Percentiles rank a stretch among this genome's conserved stretches.
Evolutionary conservation across 2,113 vertebrate genomes (phyloP).

Genomic region (Mirza zaza): DNA sequence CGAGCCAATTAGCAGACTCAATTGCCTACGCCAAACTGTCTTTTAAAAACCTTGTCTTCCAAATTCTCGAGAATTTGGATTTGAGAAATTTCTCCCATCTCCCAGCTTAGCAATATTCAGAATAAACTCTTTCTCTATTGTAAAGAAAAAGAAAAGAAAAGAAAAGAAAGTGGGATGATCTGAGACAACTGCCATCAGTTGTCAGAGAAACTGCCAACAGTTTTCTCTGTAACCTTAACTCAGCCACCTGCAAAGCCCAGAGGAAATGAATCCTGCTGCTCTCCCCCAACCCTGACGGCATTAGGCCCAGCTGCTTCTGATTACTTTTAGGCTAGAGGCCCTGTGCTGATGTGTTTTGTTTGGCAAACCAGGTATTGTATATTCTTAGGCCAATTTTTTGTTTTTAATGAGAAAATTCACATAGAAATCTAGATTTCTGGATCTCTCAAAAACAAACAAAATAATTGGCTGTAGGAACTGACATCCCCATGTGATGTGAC

Average conservation of each 20-base stretch:
- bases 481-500: not conserved
- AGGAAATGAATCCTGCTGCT: not conserved
- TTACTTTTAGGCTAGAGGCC: not conserved
- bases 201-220: too few species aligned
- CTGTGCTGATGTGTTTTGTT: not conserved
- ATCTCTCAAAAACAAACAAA: not conserved
- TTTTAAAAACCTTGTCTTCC: too few species aligned
- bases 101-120: too few species aligned
- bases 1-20: too few species aligned
- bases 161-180: not conserved
- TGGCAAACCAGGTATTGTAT: not conserved
- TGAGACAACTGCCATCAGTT: too few species aligned
- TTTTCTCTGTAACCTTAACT: not conserved
- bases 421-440: not conserved
- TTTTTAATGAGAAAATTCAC: not conserved
- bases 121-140: too few species aligned
- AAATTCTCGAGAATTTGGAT: too few species aligned
- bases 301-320: not conserved
- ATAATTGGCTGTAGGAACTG: not conserved
- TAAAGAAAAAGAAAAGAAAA: not conserved
- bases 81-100: too few species aligned
- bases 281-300: accelerated
- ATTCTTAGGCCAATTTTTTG: not conserved
- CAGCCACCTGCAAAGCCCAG: not conserved
- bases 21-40: too few species aligned